These are phyloP conservation scores for Sinopyrophorus schimmeli DNA, from an alignment of 2,888 invertebrate species.

Conservation along the genomic window DNA sequence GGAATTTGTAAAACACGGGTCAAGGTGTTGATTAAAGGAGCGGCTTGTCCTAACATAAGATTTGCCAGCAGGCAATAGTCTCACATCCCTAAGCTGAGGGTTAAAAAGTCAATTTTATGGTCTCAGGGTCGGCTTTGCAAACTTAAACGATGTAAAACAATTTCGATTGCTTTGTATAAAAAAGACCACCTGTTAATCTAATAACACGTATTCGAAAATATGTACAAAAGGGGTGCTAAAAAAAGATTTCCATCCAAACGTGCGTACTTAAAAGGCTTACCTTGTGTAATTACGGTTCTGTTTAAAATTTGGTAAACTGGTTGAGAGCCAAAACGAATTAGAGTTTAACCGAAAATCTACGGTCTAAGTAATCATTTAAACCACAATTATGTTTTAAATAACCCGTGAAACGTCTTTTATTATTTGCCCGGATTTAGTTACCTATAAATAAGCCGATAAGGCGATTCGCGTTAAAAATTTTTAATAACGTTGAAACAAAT, in stretches of 20 bases:
- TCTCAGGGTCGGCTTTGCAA: conserved; percentile 32
- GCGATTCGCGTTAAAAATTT: too few species aligned
- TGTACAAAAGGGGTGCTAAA: too few species aligned
- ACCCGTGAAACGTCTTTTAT: conserved; percentile 38
- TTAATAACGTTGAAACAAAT: too few species aligned
- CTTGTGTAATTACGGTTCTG: conserved; percentile 16
- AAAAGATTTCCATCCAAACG: too few species aligned
- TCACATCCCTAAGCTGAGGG: conserved; percentile 40
- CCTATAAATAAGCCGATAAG: too few species aligned
- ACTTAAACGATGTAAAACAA: conserved; percentile 10
- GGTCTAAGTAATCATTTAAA: conserved; percentile 42
- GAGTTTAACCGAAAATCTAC: conserved; percentile 42
- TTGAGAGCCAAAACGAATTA: conserved; percentile 40
- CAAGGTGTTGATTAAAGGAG: conserved; percentile 55
- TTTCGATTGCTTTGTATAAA: background rate
- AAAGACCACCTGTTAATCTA: too few species aligned
- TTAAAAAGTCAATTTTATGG: conserved; percentile 43
- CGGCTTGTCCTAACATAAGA: conserved; percentile 45
- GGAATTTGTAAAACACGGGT: conserved; percentile 54
- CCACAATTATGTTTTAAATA: conserved; percentile 40
- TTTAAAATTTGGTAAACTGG: conserved; percentile 10
- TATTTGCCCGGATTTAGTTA: conserved; percentile 36
- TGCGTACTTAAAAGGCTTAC: too few species aligned
- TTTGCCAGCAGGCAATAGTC: conserved; percentile 39
- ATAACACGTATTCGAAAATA: too few species aligned